These are phyloP conservation scores for Pygocentrus nattereri DNA, from an alignment of 2,797 vertebrate species.

Conservation along the genomic window DNA sequence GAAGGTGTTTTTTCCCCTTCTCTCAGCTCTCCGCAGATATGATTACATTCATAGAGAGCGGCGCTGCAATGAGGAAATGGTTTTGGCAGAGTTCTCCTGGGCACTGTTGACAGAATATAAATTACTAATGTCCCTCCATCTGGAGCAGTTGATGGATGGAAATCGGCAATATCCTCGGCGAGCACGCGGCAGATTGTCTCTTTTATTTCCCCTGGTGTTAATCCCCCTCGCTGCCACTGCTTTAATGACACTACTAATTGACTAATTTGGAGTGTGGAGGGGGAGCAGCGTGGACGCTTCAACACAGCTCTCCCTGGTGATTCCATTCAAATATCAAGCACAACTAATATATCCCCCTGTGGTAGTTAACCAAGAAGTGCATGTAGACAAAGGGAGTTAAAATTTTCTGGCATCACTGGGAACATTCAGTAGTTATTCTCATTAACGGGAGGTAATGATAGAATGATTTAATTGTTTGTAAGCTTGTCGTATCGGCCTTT, in stretches of 20 bases:
- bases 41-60: conserved; percentile 59
- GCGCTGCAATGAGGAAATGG: conserved; percentile 54
- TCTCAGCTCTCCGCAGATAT: conserved; percentile 55
- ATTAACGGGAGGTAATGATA: conserved; percentile 46
- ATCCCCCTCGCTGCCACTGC: conserved; percentile 56
- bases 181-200: conserved; percentile 60
- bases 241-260: conserved; percentile 66
- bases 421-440: conserved; percentile 32
- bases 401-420: conserved; percentile 42
- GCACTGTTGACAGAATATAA: conserved; percentile 68
- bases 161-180: conserved; percentile 61
- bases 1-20: conserved; percentile 52
- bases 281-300: conserved; percentile 52
- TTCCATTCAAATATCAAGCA: conserved; percentile 57
- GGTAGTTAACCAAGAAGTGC: conserved; percentile 51
- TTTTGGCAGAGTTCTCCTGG: conserved; percentile 64
- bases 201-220: conserved; percentile 66
- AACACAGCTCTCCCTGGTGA: conserved; percentile 51
- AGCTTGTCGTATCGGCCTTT: conserved; percentile 29
- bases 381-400: conserved; percentile 51
- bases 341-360: conserved; percentile 59
- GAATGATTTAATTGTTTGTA: conserved; percentile 43
- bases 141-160: conserved; percentile 64
- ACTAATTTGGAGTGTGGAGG: conserved; percentile 62
- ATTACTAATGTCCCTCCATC: conserved; percentile 65